Evolutionary conservation across 1,140 invertebrate genomes (phyloP), one percentile per base, ranked within the genome.

Genomic region (Coenobita brevimanus): DNA sequence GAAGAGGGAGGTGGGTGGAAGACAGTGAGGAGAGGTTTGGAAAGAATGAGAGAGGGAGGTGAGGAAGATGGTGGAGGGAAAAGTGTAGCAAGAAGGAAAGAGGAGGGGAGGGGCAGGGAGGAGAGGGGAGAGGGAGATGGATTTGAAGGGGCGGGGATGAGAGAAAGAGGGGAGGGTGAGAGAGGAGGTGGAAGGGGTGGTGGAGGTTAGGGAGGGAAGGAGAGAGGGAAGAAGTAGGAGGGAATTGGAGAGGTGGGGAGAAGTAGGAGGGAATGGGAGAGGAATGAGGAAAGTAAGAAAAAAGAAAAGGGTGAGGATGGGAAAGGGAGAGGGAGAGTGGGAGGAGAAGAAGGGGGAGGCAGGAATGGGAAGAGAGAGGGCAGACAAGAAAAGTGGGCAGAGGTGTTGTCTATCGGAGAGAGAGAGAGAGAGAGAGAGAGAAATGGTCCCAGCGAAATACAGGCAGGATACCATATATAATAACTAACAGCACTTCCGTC

Each of bases 241-340:
- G 24, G 73, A 41, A 24, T 21, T 36, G 24, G 36, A 46, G 38
- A 80, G 13, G 10, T 8, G 30, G 76, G 30, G 33, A 57, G 21
- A 33, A 36, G 15, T 17, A 30, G 50, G 30, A 30, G 43, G 43
- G 54, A 33, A 46, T n/a, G 50, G 50, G 43, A 54, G 43, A 3
- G 76, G 33, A 46, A 80, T 27, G 54, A 30, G 57, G 78, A 80
- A 50, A 80, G 78, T 57, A 50, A 80, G 78, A 80, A 24, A 80
- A 50, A 80, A 50, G 57, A 50, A 80, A 50, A 80, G 78, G 57
- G 73, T 27, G 54, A 62, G 54, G 33, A 27, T 57, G 78, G 8
- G 78, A 57, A 27, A 62, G 78, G 10, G 54, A 62, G 54, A 36
- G 54, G 17, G 3, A 1, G 54, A 62, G 10, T 21, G 27, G 24